phyloP scores from a whole-genome alignment of 1,140 invertebrate species.

The Drosophila simulans region DNA sequence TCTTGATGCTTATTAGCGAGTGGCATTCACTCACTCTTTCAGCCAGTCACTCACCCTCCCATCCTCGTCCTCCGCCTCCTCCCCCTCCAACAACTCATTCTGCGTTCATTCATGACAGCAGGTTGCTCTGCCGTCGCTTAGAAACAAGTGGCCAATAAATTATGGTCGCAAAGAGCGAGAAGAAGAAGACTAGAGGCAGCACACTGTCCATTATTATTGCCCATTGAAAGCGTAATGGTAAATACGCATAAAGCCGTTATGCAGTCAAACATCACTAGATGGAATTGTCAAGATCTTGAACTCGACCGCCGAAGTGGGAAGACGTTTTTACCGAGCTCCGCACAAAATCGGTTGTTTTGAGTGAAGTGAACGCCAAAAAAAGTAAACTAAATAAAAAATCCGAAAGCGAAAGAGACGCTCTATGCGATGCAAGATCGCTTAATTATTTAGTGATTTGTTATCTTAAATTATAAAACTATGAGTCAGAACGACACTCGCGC shows the following conservation, averaged over 20 bases:
- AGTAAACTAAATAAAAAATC: too few relatives aligned
- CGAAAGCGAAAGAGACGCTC: too few relatives aligned
- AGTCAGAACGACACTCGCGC: too few relatives aligned
- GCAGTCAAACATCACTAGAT: slow-evolving; percentile 19
- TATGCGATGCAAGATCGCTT: too few relatives aligned
- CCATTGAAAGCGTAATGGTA: slow-evolving; percentile 75
- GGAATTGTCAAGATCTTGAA: too few relatives aligned
- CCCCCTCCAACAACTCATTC: background rate
- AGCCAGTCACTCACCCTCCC: slow-evolving; percentile 20
- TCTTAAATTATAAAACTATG: too few relatives aligned
- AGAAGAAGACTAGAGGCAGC: slow-evolving; percentile 17
- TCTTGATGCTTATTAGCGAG: slow-evolving; percentile 81
- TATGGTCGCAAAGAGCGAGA: slow-evolving; percentile 59
- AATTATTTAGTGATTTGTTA: too few relatives aligned
- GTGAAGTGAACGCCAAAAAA: too few relatives aligned
- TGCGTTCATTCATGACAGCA: slow-evolving; percentile 57
- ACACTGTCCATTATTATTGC: slow-evolving; percentile 70
- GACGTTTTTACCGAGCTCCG: too few relatives aligned
- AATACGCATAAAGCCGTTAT: slow-evolving; percentile 78
- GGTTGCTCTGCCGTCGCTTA: slow-evolving; percentile 65
- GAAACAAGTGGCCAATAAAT: slow-evolving; percentile 81
- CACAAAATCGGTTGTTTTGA: too few relatives aligned
- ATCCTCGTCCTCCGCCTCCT: background rate
- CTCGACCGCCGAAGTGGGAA: too few relatives aligned
- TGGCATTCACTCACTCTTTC: slow-evolving; percentile 65